Evolutionary conservation across 2,888 invertebrate genomes (phyloP).

Genomic region (Archaeoteleia sp.): DNA sequence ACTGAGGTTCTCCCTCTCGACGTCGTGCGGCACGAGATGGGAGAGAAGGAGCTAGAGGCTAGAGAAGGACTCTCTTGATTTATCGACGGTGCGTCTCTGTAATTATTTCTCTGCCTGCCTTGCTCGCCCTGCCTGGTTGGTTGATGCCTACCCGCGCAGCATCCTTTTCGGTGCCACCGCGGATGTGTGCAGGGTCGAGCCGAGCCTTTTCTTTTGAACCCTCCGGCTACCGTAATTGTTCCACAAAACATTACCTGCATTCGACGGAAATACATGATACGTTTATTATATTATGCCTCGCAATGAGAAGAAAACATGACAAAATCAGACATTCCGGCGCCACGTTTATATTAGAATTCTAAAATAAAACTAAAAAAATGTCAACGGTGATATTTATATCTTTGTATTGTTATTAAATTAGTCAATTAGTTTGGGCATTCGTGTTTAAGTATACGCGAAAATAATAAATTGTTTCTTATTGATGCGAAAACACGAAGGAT

Average conservation of each 20-base stretch:
- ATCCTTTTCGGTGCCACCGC: constrained; percentile 40
- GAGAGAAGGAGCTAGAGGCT: constrained; percentile 51
- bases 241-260: constrained; percentile 41
- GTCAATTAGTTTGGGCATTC: no score
- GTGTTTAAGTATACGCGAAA: no score
- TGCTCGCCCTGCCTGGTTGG: constrained; percentile 52
- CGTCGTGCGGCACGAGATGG: constrained; percentile 50
- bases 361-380: no score
- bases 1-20: no score
- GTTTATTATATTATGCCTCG: constrained; percentile 42
- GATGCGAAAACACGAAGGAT: no score
- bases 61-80: constrained; percentile 69
- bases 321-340: constrained; percentile 51
- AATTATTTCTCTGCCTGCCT: constrained; percentile 70
- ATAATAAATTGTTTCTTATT: no score
- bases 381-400: no score
- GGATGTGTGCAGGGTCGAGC: constrained; percentile 26
- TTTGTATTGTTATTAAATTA: no score
- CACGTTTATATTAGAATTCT: constrained; percentile 32
- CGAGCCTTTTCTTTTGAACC: constrained; percentile 25
- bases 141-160: constrained; percentile 35
- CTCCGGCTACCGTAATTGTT: constrained; percentile 55
- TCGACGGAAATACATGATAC: constrained; percentile 44
- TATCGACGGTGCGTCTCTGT: constrained; percentile 73
- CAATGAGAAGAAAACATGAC: constrained; percentile 39